Evolutionary conservation across 2,797 vertebrate genomes (phyloP), one percentile per base, ranked within the genome.

Genomic region (Natrix natrix): DNA sequence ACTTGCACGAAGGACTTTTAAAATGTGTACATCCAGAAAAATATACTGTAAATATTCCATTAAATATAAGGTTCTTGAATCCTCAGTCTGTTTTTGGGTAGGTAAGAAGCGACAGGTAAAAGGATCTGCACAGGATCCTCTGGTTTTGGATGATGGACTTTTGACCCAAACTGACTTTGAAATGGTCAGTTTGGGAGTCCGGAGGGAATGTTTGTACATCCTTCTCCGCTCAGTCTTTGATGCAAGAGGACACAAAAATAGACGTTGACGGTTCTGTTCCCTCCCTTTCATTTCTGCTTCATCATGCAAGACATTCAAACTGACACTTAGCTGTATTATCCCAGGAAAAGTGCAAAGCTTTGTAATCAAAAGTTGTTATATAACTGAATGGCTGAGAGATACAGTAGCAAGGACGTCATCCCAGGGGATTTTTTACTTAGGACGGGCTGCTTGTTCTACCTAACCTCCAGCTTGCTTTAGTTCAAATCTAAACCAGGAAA

Each of bases 221-320:
- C 32, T 22, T 48, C 59, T 16, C 32, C 16, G n/a, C 91, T 92
- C n/a, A 4, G 57, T 69, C 28, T 48, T 37, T 26, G 10, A 61
- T 8, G 56, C 12, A 86, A 52, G 28, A 14, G 22, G 28, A n/a
- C 48, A 14, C 83, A 12, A 95, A 93, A 94, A 92, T 54, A 7
- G 69, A 92, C 93, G 55, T 91, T 93, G 95, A 93, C 95, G 94
- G 86, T 89, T 0, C 0, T 37, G 12, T 88, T 93, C 74, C 17
- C 90, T 14, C 69, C 14, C 54, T 48, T 93, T 91, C 6, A 0
- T 94, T 95, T 95, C 93, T 93, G 93, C 92, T 94, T 91, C 92
- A 83, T 48, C 94, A 93, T 83, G 14, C 83, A 88, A 91, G 93
- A 91, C 78, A 24, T 94, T 92, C 13, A 89, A 59, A 59, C 37